Evolutionary conservation across 1,140 invertebrate species (phyloP).

Genomic region (Campoletis sonorensis): DNA sequence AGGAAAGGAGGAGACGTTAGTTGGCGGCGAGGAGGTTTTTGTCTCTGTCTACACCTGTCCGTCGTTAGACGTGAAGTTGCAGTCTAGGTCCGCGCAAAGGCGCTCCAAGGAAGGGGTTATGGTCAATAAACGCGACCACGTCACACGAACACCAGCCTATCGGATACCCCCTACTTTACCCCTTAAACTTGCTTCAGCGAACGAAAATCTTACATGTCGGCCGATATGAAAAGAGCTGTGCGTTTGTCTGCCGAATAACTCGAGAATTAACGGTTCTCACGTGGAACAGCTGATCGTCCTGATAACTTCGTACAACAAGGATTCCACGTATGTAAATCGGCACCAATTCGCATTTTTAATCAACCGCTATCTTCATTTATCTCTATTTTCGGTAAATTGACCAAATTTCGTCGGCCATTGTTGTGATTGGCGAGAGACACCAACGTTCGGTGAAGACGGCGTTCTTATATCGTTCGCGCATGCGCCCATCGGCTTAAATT

Average conservation of each 20-base stretch:
- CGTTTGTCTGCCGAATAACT: slow-evolving; percentile 60
- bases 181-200: slow-evolving; percentile 69
- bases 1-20: slow-evolving; percentile 4
- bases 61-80: slow-evolving; percentile 63
- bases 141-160: slow-evolving; percentile 72
- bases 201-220: slow-evolving; percentile 73
- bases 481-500: slow-evolving; percentile 34
- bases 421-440: slow-evolving; percentile 64
- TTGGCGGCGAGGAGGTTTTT: no score
- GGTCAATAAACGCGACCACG: slow-evolving; percentile 76
- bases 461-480: slow-evolving; percentile 49
- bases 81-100: slow-evolving; percentile 60
- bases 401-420: slow-evolving; percentile 71
- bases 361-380: slow-evolving; percentile 35
- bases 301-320: background rate
- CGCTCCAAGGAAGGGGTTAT: slow-evolving; percentile 72
- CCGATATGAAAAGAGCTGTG: slow-evolving; percentile 63
- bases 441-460: slow-evolving; percentile 53
- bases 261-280: slow-evolving; percentile 41
- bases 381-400: slow-evolving; percentile 62
- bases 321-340: slow-evolving; percentile 48
- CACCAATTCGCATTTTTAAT: background rate
- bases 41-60: slow-evolving; percentile 35
- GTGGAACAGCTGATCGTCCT: background rate
- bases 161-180: slow-evolving; percentile 68